These are phyloP conservation scores for Leuciscus idus DNA, from an alignment of 2,113 vertebrate species.

Conservation along the genomic window DNA sequence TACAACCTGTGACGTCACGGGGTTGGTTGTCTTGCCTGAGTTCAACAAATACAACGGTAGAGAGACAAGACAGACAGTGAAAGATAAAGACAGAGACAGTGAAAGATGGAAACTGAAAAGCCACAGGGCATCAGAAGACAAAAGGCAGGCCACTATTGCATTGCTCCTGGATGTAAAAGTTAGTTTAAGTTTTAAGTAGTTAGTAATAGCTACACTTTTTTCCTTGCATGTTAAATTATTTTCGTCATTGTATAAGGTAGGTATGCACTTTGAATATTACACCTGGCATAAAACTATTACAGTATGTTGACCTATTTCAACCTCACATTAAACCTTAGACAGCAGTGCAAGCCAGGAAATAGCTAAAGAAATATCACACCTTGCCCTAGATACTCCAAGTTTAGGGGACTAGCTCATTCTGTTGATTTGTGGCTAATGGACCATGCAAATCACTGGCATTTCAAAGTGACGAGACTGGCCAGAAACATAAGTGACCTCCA, in stretches of 20 bases:
- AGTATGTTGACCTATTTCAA: not conserved
- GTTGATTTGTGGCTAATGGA: constrained; percentile 11
- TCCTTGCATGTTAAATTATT: not conserved
- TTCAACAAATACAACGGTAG: too few species aligned
- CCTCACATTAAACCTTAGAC: constrained; percentile 22
- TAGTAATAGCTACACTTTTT: not conserved
- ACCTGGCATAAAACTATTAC: not conserved
- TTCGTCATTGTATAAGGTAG: not conserved
- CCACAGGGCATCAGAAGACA: too few species aligned
- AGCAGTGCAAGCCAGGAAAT: constrained; percentile 1
- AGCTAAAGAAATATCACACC: constrained; percentile 36
- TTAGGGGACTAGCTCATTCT: not conserved
- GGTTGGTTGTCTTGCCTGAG: too few species aligned
- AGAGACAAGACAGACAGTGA: too few species aligned
- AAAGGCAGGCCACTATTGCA: too few species aligned
- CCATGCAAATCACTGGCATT: not conserved
- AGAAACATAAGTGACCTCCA: constrained; percentile 22
- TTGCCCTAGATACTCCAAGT: constrained; percentile 27
- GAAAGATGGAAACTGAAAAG: too few species aligned
- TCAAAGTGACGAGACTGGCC: not conserved
- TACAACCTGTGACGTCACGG: too few species aligned
- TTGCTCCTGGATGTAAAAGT: too few species aligned
- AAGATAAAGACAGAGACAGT: too few species aligned
- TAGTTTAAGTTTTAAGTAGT: not conserved
- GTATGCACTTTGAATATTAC: not conserved